Evolutionary conservation across 2,888 invertebrate species (phyloP).

Genomic region (Eupeodes latifasciatus): DNA sequence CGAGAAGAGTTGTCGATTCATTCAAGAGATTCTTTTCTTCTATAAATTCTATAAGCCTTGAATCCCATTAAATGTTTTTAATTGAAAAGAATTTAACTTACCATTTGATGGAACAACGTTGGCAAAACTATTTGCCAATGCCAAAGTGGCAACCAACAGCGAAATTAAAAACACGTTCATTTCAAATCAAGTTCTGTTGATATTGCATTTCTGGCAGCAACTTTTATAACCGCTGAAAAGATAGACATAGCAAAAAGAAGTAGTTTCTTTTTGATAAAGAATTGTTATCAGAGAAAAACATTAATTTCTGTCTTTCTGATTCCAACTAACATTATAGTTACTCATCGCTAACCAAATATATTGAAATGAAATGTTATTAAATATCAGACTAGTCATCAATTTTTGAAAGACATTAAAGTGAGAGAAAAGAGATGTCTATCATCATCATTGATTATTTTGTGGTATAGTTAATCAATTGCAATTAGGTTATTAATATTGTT

Average conservation of each 20-base stretch:
- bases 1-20: not conserved
- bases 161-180: conserved; percentile 52
- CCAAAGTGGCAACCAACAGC: conserved; percentile 52
- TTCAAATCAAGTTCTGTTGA: conserved; percentile 33
- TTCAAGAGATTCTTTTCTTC: not conserved
- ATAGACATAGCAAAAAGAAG: not conserved
- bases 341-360: conserved; percentile 33
- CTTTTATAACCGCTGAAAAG: conserved; percentile 58
- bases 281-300: conserved; percentile 47
- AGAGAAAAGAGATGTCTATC: not conserved
- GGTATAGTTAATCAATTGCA: not conserved
- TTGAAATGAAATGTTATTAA: conserved; percentile 41
- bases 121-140: conserved; percentile 66
- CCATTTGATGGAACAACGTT: conserved; percentile 58
- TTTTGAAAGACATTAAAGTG: not conserved
- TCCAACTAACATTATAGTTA: conserved; percentile 30
- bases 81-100: not conserved
- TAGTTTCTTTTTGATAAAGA: not conserved
- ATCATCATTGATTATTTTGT: not conserved
- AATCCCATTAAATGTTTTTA: not conserved
- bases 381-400: not conserved
- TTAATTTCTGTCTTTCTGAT: conserved; percentile 25
- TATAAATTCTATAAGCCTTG: not conserved
- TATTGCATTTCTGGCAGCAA: not conserved
- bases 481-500: not conserved